A percentile compares a stretch with the other conserved stretches of the same genome.
Evolutionary conservation across 1,140 invertebrate species (phyloP).

Genomic region (Drosophila repleta): DNA sequence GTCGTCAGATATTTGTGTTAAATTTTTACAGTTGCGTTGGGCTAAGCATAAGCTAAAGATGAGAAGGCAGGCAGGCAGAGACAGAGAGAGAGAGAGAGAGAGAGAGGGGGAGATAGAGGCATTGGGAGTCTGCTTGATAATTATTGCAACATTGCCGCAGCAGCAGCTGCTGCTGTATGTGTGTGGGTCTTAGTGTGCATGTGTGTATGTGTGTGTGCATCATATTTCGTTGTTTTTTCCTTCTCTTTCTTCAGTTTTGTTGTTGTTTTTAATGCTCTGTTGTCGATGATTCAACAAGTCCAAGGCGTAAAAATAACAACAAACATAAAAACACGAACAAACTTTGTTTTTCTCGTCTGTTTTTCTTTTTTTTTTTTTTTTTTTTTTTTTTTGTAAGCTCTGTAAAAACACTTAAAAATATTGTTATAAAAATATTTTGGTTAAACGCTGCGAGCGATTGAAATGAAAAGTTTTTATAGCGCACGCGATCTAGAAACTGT

Average conservation of each 20-base stretch:
- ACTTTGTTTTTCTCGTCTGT: conserved; percentile 39
- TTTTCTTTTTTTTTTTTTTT: not conserved
- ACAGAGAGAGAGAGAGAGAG: not conserved
- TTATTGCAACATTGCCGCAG: conserved; percentile 60
- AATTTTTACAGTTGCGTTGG: conserved; percentile 42
- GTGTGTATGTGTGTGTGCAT: conserved; percentile 38
- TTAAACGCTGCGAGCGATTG: conserved; percentile 14
- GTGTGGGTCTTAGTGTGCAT: conserved; percentile 23
- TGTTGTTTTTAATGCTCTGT: conserved; percentile 56
- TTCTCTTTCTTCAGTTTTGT: conserved; percentile 43
- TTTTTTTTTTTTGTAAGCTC: not conserved
- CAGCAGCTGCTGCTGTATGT: conserved; percentile 21
- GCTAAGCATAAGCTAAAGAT: not conserved
- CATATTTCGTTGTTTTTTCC: conserved; percentile 61
- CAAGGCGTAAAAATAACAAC: conserved; percentile 62
- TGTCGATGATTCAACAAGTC: conserved; percentile 68
- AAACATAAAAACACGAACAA: conserved; percentile 27
- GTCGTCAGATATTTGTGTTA: conserved; percentile 40
- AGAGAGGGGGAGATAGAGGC: not conserved
- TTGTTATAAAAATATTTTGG: conserved; percentile 54
- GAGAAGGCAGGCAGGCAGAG: not conserved
- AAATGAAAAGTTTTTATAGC: conserved; percentile 38
- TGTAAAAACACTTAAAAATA: conserved; percentile 36
- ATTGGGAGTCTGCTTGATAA: conserved; percentile 39
- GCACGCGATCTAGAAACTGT: conserved; percentile 27